Percentiles rank a stretch among this genome's conserved stretches.
phyloP scores from a whole-genome alignment of 2,113 vertebrate genomes.

The Aphyosemion australe region DNA sequence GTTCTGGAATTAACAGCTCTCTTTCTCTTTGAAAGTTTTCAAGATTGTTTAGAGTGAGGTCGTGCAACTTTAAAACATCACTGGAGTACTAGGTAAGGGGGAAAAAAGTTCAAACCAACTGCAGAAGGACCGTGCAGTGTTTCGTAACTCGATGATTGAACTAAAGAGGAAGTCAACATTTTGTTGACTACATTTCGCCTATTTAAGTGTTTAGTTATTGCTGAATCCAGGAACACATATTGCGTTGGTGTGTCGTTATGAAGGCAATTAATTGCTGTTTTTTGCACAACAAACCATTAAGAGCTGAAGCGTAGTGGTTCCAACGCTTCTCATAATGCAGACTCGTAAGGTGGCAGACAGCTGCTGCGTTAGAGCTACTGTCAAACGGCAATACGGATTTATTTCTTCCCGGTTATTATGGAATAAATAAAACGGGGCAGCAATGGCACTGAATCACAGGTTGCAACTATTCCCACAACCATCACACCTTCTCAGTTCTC shows the following conservation, averaged over 20 bases:
- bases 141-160: conserved; percentile 30
- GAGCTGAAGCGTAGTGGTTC: not conserved
- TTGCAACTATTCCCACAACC: conserved; percentile 70
- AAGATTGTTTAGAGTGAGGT: not conserved
- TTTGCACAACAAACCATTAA: no score
- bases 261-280: not conserved
- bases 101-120: conserved; percentile 19
- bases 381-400: conserved; percentile 37
- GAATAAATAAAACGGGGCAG: conserved; percentile 77
- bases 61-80: not conserved
- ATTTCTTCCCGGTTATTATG: conserved; percentile 74
- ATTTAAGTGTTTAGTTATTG: not conserved
- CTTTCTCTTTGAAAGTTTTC: not conserved
- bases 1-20: not conserved
- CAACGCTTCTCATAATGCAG: not conserved
- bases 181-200: not conserved
- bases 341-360: not conserved
- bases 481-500: conserved; percentile 75
- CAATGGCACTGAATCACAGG: conserved; percentile 76
- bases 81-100: not conserved
- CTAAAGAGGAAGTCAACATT: conserved; percentile 52
- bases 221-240: not conserved
- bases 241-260: not conserved
- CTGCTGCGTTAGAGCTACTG: conserved; percentile 16
- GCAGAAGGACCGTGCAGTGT: conserved; percentile 35